These are phyloP conservation scores for Orchestia grillus DNA, from an alignment of 1,140 invertebrate species.

Conservation along the genomic window DNA sequence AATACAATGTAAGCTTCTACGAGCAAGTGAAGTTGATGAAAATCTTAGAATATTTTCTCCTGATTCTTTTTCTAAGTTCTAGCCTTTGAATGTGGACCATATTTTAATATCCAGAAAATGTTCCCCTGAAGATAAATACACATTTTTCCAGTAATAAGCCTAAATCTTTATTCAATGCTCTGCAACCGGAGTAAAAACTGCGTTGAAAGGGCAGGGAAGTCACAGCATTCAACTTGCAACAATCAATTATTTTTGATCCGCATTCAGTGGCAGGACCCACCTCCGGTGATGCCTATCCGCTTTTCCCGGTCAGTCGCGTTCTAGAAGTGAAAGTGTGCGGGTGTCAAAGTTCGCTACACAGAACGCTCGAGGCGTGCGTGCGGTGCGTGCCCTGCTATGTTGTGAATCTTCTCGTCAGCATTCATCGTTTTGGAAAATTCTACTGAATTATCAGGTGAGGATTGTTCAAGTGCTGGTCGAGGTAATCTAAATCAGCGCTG, in stretches of 20 bases:
- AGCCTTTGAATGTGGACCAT: no score
- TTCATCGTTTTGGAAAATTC: background rate
- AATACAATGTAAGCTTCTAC: no score
- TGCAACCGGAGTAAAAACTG: no score
- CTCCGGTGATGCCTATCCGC: background rate
- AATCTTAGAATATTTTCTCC: no score
- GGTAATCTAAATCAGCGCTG: no score
- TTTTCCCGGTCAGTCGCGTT: background rate
- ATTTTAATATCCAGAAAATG: no score
- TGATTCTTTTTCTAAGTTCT: no score
- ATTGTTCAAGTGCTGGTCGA: background rate
- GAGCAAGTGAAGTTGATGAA: no score
- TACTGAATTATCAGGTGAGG: background rate
- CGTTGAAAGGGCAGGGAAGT: no score
- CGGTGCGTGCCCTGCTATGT: background rate
- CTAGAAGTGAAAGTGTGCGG: background rate
- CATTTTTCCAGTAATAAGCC: no score
- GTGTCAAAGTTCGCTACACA: background rate
- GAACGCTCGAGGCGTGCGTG: background rate
- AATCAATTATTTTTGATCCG: background rate
- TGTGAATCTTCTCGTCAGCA: background rate
- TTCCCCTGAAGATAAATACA: no score
- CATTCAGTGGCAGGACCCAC: background rate
- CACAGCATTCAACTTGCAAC: background rate
- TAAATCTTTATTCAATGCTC: no score